Evolutionary conservation across 2,888 invertebrate species (phyloP), one percentile per base, ranked within the genome.

Genomic region (Dorcus parallelipipedus): DNA sequence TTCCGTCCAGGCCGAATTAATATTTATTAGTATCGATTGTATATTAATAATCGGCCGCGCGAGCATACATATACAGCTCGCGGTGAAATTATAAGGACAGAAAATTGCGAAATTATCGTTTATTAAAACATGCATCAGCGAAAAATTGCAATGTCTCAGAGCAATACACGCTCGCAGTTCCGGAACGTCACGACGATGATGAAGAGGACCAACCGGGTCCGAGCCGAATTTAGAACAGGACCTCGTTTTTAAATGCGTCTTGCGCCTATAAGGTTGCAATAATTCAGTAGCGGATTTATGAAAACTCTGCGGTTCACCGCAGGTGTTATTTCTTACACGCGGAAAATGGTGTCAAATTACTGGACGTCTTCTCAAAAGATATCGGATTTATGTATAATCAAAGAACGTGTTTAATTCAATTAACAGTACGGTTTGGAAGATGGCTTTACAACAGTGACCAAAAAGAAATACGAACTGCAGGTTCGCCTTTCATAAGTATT

Each of bases 41-140:
- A 26, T 50, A 38, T 26, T 45, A 45, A 45, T 45, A 45, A 23
- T 52, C 45, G 49, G 10, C 26, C 23, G 26, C 14, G 50, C 48
- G 58, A 54, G 49, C 50, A 54, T 52, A 58, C 50, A 54, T 54
- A 49, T 50, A 39, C 54, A 39, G 54, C 59, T 56, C 39, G 38
- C 52, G 55, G 52, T 49, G 42, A 43, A 40, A 48, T 51, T 43
- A 51, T 53, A 56, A 59, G 54, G 39, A 56, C 43, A 40, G 56
- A 49, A 59, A 59, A 59, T 59, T 59, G 52, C 59, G 54, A 59
- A 59, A 59, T 59, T 59, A 51, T 52, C 56, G 55, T 56, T 56
- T 59, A 59, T 52, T 59, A 59, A 59, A 59, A 59, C 53, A 55
- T 59, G 52, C 59, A 54, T 47, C 50, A 42, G 49, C 49, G 49